These are phyloP conservation scores for Megalopta genalis DNA, from an alignment of 1,140 invertebrate genomes.

Conservation along the genomic window DNA sequence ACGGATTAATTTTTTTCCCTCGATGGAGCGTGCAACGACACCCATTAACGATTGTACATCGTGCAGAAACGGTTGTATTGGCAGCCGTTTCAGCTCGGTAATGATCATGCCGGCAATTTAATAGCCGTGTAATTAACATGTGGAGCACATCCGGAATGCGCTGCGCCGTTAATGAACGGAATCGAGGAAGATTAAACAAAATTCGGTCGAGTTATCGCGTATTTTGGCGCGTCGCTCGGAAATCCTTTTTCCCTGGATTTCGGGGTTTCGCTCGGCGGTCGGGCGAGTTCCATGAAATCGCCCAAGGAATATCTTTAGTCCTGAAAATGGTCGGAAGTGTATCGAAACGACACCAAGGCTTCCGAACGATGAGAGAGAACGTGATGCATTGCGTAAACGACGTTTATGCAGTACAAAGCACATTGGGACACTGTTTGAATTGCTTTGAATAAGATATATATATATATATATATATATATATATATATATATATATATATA, in stretches of 20 bases:
- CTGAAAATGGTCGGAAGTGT: too few species aligned
- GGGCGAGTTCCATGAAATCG: too few species aligned
- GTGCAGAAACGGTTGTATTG: conserved; percentile 30
- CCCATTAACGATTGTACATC: conserved; percentile 2
- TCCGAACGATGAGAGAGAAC: too few species aligned
- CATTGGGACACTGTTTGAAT: too few species aligned
- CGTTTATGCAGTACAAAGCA: too few species aligned
- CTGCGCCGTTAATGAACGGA: conserved; percentile 53
- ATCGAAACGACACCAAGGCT: too few species aligned
- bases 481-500: too few species aligned
- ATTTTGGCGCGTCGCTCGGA: neutral
- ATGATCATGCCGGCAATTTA: conserved; percentile 60
- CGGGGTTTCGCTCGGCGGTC: too few species aligned
- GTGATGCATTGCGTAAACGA: too few species aligned
- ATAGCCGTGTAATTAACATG: conserved; percentile 65
- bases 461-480: too few species aligned
- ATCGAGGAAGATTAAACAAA: conserved; percentile 62
- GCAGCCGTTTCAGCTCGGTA: conserved; percentile 43
- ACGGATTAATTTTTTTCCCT: conserved; percentile 33
- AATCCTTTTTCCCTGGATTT: neutral
- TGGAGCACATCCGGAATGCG: conserved; percentile 52
- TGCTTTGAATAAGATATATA: too few species aligned
- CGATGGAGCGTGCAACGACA: conserved; percentile 26
- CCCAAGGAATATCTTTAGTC: too few species aligned
- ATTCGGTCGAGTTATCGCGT: conserved; percentile 38